A percentile compares a stretch with the other conserved stretches of the same genome.
Conservation (phyloP, 2,888 invertebrate genomes). For the Meteorus colon region DNA sequence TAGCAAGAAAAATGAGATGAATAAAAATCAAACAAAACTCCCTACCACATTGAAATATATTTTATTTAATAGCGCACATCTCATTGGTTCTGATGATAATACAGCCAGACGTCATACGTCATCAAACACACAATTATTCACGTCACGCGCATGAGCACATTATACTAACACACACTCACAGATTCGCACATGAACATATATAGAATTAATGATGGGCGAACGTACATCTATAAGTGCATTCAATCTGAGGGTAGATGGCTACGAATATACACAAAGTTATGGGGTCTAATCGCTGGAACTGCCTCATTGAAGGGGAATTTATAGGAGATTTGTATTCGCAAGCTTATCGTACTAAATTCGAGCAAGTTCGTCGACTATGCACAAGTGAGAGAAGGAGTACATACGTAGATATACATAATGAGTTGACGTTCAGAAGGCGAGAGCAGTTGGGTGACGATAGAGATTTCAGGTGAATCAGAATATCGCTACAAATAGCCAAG, state of each 20-base stretch:
- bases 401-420: constrained; percentile 25
- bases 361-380: constrained; percentile 49
- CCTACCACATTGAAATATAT: not conserved
- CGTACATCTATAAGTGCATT: not conserved
- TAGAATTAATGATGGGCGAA: constrained; percentile 1
- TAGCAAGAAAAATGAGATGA: too few species aligned
- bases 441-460: constrained; percentile 35
- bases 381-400: constrained; percentile 29
- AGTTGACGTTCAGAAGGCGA: constrained; percentile 34
- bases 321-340: constrained; percentile 60
- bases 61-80: not conserved
- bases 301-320: constrained; percentile 59
- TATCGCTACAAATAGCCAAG: constrained; percentile 27
- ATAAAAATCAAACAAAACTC: too few species aligned
- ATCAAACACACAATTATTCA: constrained; percentile 45
- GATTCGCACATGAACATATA: constrained; percentile 1
- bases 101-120: constrained; percentile 28
- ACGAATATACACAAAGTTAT: constrained; percentile 58
- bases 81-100: not conserved
- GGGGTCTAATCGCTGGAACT: constrained; percentile 61
- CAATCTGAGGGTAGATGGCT: constrained; percentile 34
- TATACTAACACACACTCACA: constrained; percentile 23
- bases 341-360: constrained; percentile 53
- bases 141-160: constrained; percentile 41
- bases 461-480: constrained; percentile 30